These are phyloP conservation scores for Odocoileus hemionus DNA, from an alignment of 2,113 vertebrate genomes.

Conservation along the genomic window DNA sequence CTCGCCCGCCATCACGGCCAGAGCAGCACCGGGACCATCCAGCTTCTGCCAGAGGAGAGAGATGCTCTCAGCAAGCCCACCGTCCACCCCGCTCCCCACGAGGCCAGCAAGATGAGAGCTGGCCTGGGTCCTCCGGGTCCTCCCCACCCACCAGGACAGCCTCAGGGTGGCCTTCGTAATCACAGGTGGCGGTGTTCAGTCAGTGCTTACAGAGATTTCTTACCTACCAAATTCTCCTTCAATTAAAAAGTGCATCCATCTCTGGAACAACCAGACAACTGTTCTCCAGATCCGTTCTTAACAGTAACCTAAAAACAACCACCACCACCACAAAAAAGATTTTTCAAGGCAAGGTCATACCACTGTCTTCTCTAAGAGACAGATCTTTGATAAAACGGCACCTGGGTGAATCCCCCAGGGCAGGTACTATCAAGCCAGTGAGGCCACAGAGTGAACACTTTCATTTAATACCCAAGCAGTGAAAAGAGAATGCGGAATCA, in stretches of 20 bases:
- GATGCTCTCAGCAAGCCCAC: not conserved
- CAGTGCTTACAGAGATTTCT: not conserved
- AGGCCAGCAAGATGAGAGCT: not conserved
- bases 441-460: not conserved
- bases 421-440: not conserved
- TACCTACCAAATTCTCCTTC: not conserved
- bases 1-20: not conserved
- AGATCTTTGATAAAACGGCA: not conserved
- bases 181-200: not conserved
- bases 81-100: fast-evolving
- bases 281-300: not conserved
- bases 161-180: not conserved
- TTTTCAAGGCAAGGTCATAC: not conserved
- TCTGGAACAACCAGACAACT: not conserved
- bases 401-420: not conserved
- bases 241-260: not conserved
- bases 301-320: not conserved
- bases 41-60: not conserved
- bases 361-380: not conserved
- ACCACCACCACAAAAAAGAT: not conserved
- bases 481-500: not conserved
- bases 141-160: not conserved
- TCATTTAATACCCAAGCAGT: not conserved
- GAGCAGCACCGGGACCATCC: not conserved
- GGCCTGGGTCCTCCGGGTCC: not conserved